Base-by-base conservation (phyloP, 2,113 vertebrate species). In the Sorex araneus region DNA sequence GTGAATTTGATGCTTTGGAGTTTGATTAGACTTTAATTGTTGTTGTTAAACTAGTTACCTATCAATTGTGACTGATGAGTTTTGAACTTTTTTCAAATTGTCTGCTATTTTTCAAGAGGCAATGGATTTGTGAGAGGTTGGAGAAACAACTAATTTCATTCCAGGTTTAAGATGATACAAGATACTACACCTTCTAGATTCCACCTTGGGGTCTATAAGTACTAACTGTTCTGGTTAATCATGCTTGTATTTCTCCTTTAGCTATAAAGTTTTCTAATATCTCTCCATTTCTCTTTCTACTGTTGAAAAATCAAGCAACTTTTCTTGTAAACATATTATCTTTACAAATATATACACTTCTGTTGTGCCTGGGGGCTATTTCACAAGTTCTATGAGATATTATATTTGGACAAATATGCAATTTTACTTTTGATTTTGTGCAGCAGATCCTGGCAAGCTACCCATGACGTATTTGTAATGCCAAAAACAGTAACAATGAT, bases 211-310 rank as follows among this genome's bases (percentile, higher is more conserved):
- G 8, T 81, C 27, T 89, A 1, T 50, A 70, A 64, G 11, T 71
- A 63, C 36, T 84, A 18, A 66, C 87, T 69, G 3, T 70, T 73
- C 30, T 84, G 1, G 71, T 80, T 45, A 85, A 3, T 78, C 64
- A 57, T 90, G 16, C 6, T 30, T 81, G 90, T 85, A 11, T 15
- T 93, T 36, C 4, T 60, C 78, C 82, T 87, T 40, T 81, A 75
- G 5, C 6, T 91, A 36, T 80, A 43, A 34, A 84, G 45, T 71
- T 89, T 78, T 8, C 6, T 25, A 36, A 50, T 13, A 71, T 34
- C 18, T 69, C 8, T 64, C 5, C 3, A 2, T 57, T 93, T 54
- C 3, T 54, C 25, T 85, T 6, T 3, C 13, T 85, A 43, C 27
- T 79, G 23, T 9, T 73, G 11, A 83, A 19, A 34, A 25, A 82